Percentiles rank a stretch among this genome's conserved stretches.
Conservation (phyloP, 2,797 vertebrate genomes). For the Sebastes itinus region DNA sequence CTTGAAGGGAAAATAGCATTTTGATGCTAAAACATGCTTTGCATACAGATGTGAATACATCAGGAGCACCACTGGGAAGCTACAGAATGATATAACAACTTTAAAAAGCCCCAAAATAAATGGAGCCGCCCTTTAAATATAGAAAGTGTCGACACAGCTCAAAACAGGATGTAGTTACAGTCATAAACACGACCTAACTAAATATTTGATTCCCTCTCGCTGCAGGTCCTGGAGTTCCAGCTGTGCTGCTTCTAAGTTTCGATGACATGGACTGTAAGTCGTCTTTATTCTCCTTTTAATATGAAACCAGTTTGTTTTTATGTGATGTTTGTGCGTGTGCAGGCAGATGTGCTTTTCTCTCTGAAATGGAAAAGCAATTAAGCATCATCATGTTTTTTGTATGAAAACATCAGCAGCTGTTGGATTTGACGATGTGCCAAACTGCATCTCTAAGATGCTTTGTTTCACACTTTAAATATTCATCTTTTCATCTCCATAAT, state of each 20-base stretch:
- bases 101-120: background rate
- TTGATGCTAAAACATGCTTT: no score
- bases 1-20: no score
- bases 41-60: no score
- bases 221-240: slow-evolving; percentile 74
- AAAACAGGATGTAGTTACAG: background rate
- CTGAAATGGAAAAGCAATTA: slow-evolving; percentile 40
- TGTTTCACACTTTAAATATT: background rate
- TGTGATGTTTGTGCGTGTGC: background rate
- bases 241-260: slow-evolving; percentile 65
- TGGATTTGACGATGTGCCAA: slow-evolving; percentile 9
- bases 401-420: slow-evolving; percentile 45
- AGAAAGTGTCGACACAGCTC: background rate
- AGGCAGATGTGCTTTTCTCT: background rate
- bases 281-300: background rate
- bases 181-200: background rate
- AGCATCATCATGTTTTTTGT: slow-evolving; percentile 21
- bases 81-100: no score
- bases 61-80: rapidly evolving
- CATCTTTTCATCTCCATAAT: background rate
- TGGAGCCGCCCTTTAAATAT: background rate
- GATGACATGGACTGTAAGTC: slow-evolving; percentile 67
- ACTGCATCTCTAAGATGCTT: background rate
- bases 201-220: rapidly evolving
- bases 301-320: background rate